phyloP scores from a whole-genome alignment of 2,797 vertebrate species.

The Rhinatrema bivittatum region DNA sequence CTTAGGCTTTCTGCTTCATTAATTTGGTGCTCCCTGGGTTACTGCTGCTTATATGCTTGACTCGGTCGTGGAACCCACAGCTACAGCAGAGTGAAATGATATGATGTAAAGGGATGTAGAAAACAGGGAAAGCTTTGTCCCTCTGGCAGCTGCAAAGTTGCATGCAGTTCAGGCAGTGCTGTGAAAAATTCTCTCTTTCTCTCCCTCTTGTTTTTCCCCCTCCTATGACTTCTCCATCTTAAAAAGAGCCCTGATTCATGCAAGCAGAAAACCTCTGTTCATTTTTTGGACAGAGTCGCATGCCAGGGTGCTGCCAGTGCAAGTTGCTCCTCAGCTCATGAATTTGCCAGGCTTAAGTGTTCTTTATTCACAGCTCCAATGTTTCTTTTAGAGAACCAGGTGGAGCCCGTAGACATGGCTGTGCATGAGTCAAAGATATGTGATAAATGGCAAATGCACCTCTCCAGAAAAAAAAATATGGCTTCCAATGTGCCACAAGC shows the following conservation, averaged over 20 bases:
- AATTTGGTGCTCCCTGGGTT: constrained; percentile 7
- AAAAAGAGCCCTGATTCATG: constrained; percentile 51
- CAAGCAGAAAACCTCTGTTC: constrained; percentile 61
- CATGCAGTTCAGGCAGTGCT: constrained; percentile 44
- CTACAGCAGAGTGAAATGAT: constrained; percentile 20
- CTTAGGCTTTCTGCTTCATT: constrained; percentile 25
- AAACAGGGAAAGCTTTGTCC: constrained; percentile 55
- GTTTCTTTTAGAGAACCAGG: no score
- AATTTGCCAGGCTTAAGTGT: constrained; percentile 32
- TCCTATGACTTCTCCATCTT: constrained; percentile 20
- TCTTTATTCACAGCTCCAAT: no score
- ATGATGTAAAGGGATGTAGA: constrained; percentile 38
- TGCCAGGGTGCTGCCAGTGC: constrained; percentile 44
- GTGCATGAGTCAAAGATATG: no score
- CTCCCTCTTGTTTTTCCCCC: no score
- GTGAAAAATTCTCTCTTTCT: constrained; percentile 52
- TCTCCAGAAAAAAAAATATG: no score
- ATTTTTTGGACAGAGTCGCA: constrained; percentile 51
- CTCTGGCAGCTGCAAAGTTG: constrained; percentile 55
- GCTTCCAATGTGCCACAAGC: no score
- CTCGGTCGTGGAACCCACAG: constrained; percentile 13
- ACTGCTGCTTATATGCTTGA: constrained; percentile 1
- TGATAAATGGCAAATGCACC: no score
- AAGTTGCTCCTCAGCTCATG: constrained; percentile 38
- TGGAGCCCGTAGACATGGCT: no score